phyloP scores from a whole-genome alignment of 2,797 vertebrate species.

The Gobio occitaniae region DNA sequence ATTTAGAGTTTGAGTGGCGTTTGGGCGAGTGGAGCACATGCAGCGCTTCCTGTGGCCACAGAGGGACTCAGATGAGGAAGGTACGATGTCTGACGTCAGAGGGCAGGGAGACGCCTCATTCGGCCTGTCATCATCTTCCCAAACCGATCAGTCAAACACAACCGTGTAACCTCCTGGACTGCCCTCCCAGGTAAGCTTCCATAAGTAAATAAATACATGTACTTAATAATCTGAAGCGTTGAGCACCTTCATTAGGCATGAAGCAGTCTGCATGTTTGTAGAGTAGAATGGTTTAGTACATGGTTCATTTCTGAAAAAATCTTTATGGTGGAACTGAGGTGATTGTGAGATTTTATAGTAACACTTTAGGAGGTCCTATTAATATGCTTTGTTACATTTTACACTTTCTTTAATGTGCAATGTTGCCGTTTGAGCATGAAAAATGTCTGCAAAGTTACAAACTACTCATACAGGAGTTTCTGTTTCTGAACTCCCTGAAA shows the following conservation, averaged over 20 bases:
- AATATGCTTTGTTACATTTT: not conserved
- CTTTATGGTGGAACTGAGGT: not conserved
- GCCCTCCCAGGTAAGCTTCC: constrained; percentile 82
- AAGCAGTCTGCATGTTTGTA: not conserved
- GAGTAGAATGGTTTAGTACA: not conserved
- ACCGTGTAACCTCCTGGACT: constrained; percentile 82
- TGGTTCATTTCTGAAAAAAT: not conserved
- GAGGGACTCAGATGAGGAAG: constrained; percentile 76
- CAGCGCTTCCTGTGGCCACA: constrained; percentile 84
- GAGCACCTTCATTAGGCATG: not conserved
- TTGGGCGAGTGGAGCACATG: constrained; percentile 83
- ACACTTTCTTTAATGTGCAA: not conserved
- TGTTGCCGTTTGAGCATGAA: not conserved
- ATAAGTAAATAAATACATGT: not conserved
- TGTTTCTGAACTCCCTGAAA: too few species aligned
- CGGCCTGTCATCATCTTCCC: constrained; percentile 75
- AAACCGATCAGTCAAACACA: constrained; percentile 73
- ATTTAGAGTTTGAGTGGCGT: constrained; percentile 81
- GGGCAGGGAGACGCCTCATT: constrained; percentile 72
- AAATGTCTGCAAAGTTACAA: not conserved
- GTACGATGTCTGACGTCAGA: constrained; percentile 71
- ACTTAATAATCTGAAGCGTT: not conserved
- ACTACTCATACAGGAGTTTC: not conserved
- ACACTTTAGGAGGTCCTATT: not conserved
- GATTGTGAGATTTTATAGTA: not conserved